These are phyloP conservation scores for Hirtodrosophila alboralis DNA, from an alignment of 2,888 invertebrate genomes.

Conservation along the genomic window DNA sequence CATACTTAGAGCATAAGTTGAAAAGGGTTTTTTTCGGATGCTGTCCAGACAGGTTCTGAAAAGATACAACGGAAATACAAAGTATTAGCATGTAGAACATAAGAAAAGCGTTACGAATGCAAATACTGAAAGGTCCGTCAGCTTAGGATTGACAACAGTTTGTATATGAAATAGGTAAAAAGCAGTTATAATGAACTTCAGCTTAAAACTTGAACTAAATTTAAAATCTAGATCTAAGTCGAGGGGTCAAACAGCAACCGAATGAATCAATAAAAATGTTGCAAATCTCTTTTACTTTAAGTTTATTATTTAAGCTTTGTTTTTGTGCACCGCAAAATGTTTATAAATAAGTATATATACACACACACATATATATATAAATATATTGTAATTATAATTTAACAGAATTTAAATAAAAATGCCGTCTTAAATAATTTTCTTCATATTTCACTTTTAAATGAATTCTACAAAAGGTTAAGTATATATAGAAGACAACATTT, in stretches of 20 bases:
- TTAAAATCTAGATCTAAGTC: conserved; percentile 42
- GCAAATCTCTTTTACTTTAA: conserved; percentile 16
- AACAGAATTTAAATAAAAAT: conserved; percentile 67
- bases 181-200: conserved; percentile 21
- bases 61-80: conserved; percentile 76
- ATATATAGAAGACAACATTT: too few species aligned
- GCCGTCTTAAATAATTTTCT: conserved; percentile 64
- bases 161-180: conserved; percentile 34
- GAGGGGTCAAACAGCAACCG: conserved; percentile 14
- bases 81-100: conserved; percentile 76
- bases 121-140: conserved; percentile 10
- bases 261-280: conserved; percentile 23
- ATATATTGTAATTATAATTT: conserved; percentile 59
- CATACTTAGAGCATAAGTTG: conserved; percentile 48
- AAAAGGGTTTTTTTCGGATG: conserved; percentile 40
- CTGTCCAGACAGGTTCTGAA: conserved; percentile 28
- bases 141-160: conserved; percentile 26
- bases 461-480: too few species aligned
- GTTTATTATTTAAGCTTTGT: conserved; percentile 55
- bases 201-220: conserved; percentile 12
- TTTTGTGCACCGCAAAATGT: conserved; percentile 67
- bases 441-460: background rate
- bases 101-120: conserved; percentile 19
- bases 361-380: conserved; percentile 32
- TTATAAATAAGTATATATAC: conserved; percentile 36